These are phyloP conservation scores for Misgurnus mizolepis DNA, from an alignment of 2,113 vertebrate genomes.

Conservation along the genomic window DNA sequence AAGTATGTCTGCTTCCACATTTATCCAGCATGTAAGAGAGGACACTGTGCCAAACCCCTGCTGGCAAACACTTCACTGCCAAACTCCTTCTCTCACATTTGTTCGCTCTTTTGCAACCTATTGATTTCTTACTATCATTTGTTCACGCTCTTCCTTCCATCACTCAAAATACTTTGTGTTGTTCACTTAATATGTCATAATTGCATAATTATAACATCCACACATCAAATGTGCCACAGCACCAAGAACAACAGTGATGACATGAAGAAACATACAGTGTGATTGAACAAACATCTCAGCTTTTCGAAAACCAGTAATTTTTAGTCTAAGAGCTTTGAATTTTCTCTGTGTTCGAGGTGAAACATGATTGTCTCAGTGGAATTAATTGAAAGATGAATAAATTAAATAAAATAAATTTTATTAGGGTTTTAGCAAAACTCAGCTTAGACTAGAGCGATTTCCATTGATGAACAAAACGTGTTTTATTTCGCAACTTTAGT, in stretches of 20 bases:
- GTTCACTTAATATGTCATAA: slow-evolving; percentile 28
- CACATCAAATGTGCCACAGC: slow-evolving; percentile 20
- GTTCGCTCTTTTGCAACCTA: not conserved
- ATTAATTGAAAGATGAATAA: not conserved
- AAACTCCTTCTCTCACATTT: slow-evolving; percentile 25
- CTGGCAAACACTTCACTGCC: slow-evolving; percentile 31
- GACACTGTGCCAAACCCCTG: slow-evolving; percentile 45
- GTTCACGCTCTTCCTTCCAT: slow-evolving; percentile 19
- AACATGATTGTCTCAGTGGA: slow-evolving; percentile 23
- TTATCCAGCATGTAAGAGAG: slow-evolving; percentile 39
- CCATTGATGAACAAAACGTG: not conserved
- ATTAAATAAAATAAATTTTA: not conserved
- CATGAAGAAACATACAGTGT: slow-evolving; percentile 16
- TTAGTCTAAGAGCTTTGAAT: slow-evolving; percentile 45
- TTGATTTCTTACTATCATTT: not conserved
- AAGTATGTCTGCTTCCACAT: slow-evolving; percentile 47
- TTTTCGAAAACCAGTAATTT: slow-evolving; percentile 50
- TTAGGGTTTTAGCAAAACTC: not conserved
- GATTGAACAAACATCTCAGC: slow-evolving; percentile 14
- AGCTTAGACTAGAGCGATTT: not conserved
- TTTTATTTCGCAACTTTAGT: slow-evolving; percentile 15
- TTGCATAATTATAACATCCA: slow-evolving; percentile 40
- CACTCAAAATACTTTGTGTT: slow-evolving; percentile 34
- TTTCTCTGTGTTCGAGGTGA: slow-evolving; percentile 41
- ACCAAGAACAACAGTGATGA: slow-evolving; percentile 27